Conservation (phyloP, 2,888 invertebrate genomes). For the Tridacna crocea region DNA sequence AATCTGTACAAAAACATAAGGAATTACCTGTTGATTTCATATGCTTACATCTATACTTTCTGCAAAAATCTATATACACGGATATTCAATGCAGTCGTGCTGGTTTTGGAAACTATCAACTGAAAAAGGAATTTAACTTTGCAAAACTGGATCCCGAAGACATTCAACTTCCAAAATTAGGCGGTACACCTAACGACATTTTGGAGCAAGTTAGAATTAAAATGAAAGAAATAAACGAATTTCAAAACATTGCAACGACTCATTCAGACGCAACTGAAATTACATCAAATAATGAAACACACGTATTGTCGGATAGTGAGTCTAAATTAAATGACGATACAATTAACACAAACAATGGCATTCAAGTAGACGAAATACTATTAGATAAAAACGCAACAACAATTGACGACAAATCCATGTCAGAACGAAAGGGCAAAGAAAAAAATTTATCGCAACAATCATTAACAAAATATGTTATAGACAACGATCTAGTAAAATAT, state of each 20-base stretch:
- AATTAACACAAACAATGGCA: neutral
- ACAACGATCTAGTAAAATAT: conserved; percentile 23
- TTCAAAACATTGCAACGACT: no score
- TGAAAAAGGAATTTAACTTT: conserved; percentile 10
- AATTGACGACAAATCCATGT: conserved; percentile 17
- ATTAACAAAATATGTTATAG: conserved; percentile 3
- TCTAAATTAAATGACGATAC: no score
- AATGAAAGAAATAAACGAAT: neutral
- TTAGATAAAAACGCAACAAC: conserved; percentile 32
- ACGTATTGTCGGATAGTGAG: no score
- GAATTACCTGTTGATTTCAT: conserved; percentile 36
- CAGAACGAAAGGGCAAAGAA: conserved; percentile 26
- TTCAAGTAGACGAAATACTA: conserved; percentile 8
- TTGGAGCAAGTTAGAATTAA: neutral
- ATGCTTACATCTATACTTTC: conserved; percentile 15
- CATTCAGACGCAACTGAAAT: neutral
- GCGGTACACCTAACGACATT: neutral
- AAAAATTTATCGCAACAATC: neutral
- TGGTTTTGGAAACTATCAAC: conserved; percentile 29
- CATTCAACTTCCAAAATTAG: neutral
- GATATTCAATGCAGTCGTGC: conserved; percentile 36
- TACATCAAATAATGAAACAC: neutral
- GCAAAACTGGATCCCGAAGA: conserved; percentile 22
- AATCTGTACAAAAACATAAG: conserved; percentile 22
- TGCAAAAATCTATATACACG: conserved; percentile 26